These are phyloP conservation scores for Andrena fulva DNA, from an alignment of 2,888 invertebrate genomes.

Conservation along the genomic window DNA sequence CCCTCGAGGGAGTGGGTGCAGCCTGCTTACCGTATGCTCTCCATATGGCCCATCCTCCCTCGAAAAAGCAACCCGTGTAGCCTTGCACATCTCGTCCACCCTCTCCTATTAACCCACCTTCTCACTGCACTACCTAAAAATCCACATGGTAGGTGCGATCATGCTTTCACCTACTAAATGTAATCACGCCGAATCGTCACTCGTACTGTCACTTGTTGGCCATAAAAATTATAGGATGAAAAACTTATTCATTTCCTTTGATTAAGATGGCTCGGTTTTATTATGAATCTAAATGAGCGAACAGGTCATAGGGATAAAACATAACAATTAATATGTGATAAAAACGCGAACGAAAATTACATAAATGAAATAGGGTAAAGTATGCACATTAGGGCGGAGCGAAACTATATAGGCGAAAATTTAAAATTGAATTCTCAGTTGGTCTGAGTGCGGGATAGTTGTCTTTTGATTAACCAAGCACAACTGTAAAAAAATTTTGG, in stretches of 20 bases:
- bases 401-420: too few relatives aligned
- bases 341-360: background rate
- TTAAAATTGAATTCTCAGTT: too few relatives aligned
- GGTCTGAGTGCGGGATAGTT: too few relatives aligned
- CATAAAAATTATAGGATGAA: background rate
- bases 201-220: conserved; percentile 38
- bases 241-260: background rate
- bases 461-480: too few relatives aligned
- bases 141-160: conserved; percentile 52
- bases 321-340: background rate
- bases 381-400: too few relatives aligned
- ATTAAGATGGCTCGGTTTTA: background rate
- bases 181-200: conserved; percentile 62
- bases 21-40: conserved; percentile 84
- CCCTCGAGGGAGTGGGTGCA: conserved; percentile 78
- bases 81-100: conserved; percentile 64
- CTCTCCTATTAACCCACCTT: conserved; percentile 64
- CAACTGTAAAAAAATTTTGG: too few relatives aligned
- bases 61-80: conserved; percentile 71
- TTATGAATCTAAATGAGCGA: background rate
- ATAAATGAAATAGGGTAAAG: too few relatives aligned
- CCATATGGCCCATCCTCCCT: conserved; percentile 82
- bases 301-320: background rate
- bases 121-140: conserved; percentile 64
- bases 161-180: conserved; percentile 38